Conservation (phyloP, 2,113 vertebrate genomes). For the Furnarius figulus region DNA sequence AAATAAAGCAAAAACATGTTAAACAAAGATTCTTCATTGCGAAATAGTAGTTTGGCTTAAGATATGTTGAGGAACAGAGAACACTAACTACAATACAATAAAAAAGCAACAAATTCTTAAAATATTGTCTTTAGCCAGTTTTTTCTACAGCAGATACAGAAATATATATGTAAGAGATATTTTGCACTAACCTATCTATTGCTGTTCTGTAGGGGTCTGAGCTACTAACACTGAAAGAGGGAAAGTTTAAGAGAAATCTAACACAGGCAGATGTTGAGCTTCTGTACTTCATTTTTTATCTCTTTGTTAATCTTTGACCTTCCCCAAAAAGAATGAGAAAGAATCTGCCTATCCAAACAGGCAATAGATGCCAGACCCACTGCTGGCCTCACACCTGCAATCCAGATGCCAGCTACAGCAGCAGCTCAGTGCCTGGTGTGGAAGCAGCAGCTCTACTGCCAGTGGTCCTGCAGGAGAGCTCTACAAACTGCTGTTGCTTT, state of each 20-base stretch:
- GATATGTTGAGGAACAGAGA: not conserved
- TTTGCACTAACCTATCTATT: not conserved
- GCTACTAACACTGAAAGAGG: not conserved
- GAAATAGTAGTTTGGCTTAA: not conserved
- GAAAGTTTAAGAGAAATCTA: not conserved
- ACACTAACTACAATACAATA: fast-evolving
- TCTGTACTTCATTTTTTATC: not conserved
- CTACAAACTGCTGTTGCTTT: not conserved
- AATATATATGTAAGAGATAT: not conserved
- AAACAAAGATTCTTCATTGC: not conserved
- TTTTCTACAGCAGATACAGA: not conserved
- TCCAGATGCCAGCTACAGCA: not conserved
- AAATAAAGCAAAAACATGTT: not conserved
- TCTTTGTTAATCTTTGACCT: not conserved
- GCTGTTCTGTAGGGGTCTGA: not conserved
- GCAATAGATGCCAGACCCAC: not conserved
- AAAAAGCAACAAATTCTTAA: not conserved
- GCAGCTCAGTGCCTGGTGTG: not conserved
- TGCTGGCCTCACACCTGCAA: not conserved
- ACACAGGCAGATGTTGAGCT: not conserved
- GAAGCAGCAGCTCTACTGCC: not conserved
- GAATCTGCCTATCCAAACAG: not conserved
- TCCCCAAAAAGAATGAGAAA: not conserved
- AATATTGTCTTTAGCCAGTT: not conserved
- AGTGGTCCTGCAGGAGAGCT: not conserved